Evolutionary conservation across 2,888 invertebrate genomes (phyloP), one percentile per base, ranked within the genome.

Genomic region (Pyralis farinalis): DNA sequence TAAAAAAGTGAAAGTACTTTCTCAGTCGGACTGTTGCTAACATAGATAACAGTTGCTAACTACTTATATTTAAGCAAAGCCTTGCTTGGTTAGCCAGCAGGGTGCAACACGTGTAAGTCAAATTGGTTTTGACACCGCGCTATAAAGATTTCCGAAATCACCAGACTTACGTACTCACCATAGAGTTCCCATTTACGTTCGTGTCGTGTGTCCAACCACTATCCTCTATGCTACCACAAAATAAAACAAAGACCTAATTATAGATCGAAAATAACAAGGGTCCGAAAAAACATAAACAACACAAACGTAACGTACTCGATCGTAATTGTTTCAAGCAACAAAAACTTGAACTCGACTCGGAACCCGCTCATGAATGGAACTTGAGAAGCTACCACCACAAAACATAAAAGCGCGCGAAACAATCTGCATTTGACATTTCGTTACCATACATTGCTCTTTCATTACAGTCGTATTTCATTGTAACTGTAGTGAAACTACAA

Each of bases 301-400:
- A 61, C 58, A 54, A 46, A n/a, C n/a, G 46, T 45, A 47, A 40
- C 57, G 51, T 53, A 53, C 59, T 59, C 71, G 71, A 61, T 66
- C 65, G 71, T 77, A 80, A 79, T 79, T 80, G 80, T 78, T 71
- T 69, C 63, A 68, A 74, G 61, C 61, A 68, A 74, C 69, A 72
- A 78, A 73, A 75, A 71, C 50, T 58, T 52, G 45, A 46, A 46
- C 56, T 37, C 51, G 51, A 50, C 55, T 51, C 47, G 46, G 46
- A 43, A 49, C 49, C 43, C 62, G 56, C 16, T 25, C 70, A 74
- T 83, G 79, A 82, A 84, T 82, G 83, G 72, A 66, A 65, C 63
- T 54, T 25, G 25, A 25, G n/a, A 25, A 25, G 1, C 7, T 2
- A n/a, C n/a, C 25, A 25, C 25, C n/a, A n/a, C 25, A 7, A 25